A percentile compares a stretch with the other conserved stretches of the same genome.
These are phyloP conservation scores for Andrena cerasifolii DNA, from an alignment of 1,140 invertebrate species.

Conservation along the genomic window DNA sequence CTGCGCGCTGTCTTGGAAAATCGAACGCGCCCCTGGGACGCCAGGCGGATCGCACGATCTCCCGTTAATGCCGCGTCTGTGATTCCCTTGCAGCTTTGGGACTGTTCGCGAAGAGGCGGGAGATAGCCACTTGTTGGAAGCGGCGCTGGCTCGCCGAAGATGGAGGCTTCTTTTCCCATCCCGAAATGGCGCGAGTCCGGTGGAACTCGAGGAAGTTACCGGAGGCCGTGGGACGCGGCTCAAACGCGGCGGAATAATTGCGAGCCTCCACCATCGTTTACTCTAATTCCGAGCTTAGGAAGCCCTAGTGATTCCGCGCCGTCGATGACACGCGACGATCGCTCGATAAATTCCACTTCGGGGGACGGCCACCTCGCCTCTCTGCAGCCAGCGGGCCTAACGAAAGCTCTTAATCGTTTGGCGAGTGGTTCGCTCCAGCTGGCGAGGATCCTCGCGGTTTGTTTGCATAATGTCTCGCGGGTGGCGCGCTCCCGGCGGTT, in stretches of 20 bases:
- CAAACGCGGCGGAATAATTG: not conserved
- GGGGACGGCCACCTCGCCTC: no score
- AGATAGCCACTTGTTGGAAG: no score
- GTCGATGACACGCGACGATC: not conserved
- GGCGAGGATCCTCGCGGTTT: not conserved
- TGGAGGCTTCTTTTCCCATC: no score
- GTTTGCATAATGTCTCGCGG: not conserved
- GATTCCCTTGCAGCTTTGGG: no score
- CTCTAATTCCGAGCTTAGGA: slow-evolving; percentile 24
- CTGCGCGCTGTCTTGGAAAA: not conserved
- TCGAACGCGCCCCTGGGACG: not conserved
- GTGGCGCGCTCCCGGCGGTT: not conserved
- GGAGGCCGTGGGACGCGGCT: no score
- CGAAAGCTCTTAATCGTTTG: not conserved
- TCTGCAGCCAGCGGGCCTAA: no score
- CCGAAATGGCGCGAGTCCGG: no score
- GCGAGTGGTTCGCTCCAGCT: not conserved
- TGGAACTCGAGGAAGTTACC: no score
- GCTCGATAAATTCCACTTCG: not conserved
- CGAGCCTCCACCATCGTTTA: not conserved
- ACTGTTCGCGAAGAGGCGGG: no score
- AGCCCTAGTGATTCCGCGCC: slow-evolving; percentile 6
- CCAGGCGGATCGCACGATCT: no score
- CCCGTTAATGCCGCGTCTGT: no score
- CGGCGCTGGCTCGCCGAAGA: no score